These are phyloP conservation scores for Spodoptera frugiperda DNA, from an alignment of 1,140 invertebrate species.

Conservation along the genomic window DNA sequence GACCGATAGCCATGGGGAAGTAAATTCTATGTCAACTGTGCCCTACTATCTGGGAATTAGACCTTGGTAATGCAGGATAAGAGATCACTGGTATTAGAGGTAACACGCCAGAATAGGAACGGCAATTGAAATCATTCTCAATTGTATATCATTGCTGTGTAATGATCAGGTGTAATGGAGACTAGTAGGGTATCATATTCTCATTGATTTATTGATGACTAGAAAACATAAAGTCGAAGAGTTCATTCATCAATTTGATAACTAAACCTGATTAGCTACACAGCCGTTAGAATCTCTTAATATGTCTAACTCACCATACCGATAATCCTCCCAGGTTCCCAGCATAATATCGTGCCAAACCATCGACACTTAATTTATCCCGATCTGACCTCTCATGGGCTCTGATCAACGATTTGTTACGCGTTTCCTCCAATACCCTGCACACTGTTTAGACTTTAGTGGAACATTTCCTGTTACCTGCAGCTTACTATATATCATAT, in stretches of 20 bases:
- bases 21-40: constrained; percentile 43
- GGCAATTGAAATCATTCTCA: constrained; percentile 32
- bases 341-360: constrained; percentile 9
- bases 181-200: background rate
- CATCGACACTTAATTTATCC: constrained; percentile 31
- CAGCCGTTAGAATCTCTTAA: too few species aligned
- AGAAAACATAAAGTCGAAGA: background rate
- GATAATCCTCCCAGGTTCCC: background rate
- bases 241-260: too few species aligned
- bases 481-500: constrained; percentile 39
- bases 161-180: constrained; percentile 8
- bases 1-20: constrained; percentile 41
- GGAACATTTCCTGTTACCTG: constrained; percentile 29
- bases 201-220: background rate
- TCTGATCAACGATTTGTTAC: constrained; percentile 40
- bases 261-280: too few species aligned
- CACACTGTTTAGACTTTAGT: background rate
- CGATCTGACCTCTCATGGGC: constrained; percentile 17
- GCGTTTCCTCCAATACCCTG: constrained; percentile 30
- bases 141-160: constrained; percentile 12
- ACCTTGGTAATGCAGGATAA: constrained; percentile 10
- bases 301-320: too few species aligned
- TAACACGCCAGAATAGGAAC: constrained; percentile 14
- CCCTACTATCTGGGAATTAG: constrained; percentile 11
- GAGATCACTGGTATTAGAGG: constrained; percentile 14